phyloP scores from a whole-genome alignment of 30 jellyfish, hydroid and myxozoan species.

The Hydra vulgaris region DNA sequence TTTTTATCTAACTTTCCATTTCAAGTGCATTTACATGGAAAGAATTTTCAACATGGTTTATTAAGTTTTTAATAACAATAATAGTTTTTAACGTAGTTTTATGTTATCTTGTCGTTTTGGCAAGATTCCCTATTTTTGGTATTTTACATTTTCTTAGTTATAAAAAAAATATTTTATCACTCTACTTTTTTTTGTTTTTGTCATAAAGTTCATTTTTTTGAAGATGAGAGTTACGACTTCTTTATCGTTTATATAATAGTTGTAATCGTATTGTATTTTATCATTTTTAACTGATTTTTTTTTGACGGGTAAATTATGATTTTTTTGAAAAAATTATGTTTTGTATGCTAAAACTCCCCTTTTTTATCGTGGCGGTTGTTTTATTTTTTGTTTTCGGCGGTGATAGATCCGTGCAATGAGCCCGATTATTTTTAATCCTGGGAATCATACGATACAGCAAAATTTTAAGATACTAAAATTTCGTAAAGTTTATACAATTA shows the following conservation, averaged over 20 bases:
- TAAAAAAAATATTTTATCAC: slow-evolving; percentile 28
- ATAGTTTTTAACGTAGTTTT: slow-evolving; percentile 32
- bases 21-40: slow-evolving; percentile 11
- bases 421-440: too few species aligned
- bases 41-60: slow-evolving; percentile 16
- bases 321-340: slow-evolving; percentile 23
- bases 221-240: background rate
- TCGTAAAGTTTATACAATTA: too few species aligned
- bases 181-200: background rate
- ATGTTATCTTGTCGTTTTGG: slow-evolving; percentile 16
- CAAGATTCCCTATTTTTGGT: slow-evolving; percentile 25
- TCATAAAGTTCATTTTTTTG: slow-evolving; percentile 26
- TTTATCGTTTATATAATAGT: background rate
- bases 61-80: slow-evolving; percentile 29
- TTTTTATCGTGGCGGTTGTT: too few species aligned
- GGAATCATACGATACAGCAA: too few species aligned
- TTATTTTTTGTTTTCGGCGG: too few species aligned
- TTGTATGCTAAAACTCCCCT: background rate
- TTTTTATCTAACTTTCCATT: background rate
- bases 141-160: slow-evolving; percentile 33
- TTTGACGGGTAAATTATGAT: slow-evolving; percentile 38
- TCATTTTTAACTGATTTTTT: slow-evolving; percentile 23
- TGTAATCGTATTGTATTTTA: slow-evolving; percentile 28
- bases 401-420: too few species aligned
- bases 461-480: too few species aligned